Percentiles rank a stretch among this genome's conserved stretches.
Evolutionary conservation across 2,113 vertebrate genomes (phyloP).

Genomic region (Hemicordylus capensis): DNA sequence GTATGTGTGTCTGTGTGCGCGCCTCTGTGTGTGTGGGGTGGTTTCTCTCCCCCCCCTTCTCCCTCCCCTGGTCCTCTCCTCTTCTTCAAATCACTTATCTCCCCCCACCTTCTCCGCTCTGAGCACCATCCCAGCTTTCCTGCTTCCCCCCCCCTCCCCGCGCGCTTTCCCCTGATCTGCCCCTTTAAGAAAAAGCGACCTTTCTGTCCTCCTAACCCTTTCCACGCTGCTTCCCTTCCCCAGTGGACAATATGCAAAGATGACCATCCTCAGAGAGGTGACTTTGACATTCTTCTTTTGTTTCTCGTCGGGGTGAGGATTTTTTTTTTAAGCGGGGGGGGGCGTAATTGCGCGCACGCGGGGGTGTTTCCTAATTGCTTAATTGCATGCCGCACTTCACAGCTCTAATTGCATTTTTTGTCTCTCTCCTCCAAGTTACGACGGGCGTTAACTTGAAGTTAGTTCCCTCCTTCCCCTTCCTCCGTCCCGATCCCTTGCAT

Average conservation of each 20-base stretch:
- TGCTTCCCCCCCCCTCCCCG: conserved; percentile 82
- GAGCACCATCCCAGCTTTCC: conserved; percentile 63
- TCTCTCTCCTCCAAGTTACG: no score
- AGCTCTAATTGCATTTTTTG: neutral
- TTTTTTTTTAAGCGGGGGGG: conserved; percentile 6
- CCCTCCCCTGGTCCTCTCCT: conserved; percentile 83
- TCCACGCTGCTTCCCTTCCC: conserved; percentile 71
- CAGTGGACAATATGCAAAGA: conserved; percentile 75
- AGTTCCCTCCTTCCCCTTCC: neutral
- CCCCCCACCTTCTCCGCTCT: conserved; percentile 82
- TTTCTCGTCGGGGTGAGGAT: neutral
- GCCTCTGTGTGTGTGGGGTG: neutral
- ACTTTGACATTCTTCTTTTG: conserved; percentile 46
- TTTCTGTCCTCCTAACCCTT: conserved; percentile 64
- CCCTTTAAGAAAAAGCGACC: conserved; percentile 86
- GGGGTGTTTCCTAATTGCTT: no score
- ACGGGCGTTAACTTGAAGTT: no score
- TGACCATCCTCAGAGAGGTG: conserved; percentile 72
- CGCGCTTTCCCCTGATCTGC: conserved; percentile 77
- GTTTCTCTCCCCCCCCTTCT: neutral
- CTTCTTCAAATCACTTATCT: conserved; percentile 94
- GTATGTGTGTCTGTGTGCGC: neutral
- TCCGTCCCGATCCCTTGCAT: neutral
- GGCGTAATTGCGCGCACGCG: no score
- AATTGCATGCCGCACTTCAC: neutral